Evolutionary conservation across 2,888 invertebrate genomes (phyloP).

Genomic region (Melanargia galathea): DNA sequence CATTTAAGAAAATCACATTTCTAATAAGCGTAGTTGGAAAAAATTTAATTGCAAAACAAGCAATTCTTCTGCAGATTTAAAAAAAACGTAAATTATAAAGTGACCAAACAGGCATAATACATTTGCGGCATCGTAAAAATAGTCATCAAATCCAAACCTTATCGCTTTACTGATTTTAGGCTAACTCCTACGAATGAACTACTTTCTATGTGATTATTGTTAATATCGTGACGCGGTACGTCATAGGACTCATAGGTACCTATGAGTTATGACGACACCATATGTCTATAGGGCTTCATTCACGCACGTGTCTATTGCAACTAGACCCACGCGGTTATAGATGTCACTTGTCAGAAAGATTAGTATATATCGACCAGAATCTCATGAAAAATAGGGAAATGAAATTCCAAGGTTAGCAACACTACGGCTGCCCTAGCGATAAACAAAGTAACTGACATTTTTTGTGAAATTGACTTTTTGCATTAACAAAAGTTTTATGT

Average conservation of each 20-base stretch:
- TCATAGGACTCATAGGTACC: no score
- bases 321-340: constrained; percentile 9
- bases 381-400: no score
- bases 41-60: no score
- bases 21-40: no score
- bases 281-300: constrained; percentile 3
- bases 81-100: background rate
- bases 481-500: no score
- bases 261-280: constrained; percentile 1
- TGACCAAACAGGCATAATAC: background rate
- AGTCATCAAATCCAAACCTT: background rate
- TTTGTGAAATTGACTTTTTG: no score
- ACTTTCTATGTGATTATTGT: constrained; percentile 3
- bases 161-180: background rate
- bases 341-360: constrained; percentile 12
- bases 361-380: no score
- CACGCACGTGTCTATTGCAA: background rate
- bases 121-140: background rate
- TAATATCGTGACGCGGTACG: background rate
- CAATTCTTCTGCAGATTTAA: background rate
- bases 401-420: no score
- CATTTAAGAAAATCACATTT: background rate
- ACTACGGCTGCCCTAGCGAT: no score
- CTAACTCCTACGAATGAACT: background rate
- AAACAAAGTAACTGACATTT: no score